Evolutionary conservation across 2,888 invertebrate species (phyloP).

Genomic region (Xanthia togata): DNA sequence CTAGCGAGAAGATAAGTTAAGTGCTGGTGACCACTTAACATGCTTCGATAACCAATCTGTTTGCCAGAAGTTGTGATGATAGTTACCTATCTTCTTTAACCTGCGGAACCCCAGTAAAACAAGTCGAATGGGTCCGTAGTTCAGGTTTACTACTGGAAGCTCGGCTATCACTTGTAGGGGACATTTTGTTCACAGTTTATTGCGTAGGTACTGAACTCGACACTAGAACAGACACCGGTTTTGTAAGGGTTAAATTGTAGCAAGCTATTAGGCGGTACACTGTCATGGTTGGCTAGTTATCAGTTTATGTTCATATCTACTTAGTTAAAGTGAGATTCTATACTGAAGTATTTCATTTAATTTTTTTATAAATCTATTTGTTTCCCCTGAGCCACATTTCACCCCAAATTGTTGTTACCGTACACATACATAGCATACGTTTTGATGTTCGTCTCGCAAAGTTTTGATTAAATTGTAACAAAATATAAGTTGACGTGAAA

Average conservation of each 20-base stretch:
- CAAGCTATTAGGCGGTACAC: too few species aligned
- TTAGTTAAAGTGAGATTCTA: background rate
- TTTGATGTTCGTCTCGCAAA: conserved; percentile 39
- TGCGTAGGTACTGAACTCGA: conserved; percentile 7
- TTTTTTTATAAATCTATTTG: background rate
- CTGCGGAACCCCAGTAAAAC: conserved; percentile 48
- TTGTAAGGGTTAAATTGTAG: conserved; percentile 20
- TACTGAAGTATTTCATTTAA: background rate
- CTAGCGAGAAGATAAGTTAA: too few species aligned
- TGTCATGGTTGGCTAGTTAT: background rate
- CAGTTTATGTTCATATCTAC: background rate
- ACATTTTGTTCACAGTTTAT: conserved; percentile 53
- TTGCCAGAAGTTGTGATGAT: background rate
- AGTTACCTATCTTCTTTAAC: background rate
- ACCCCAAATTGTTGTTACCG: background rate
- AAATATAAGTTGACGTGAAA: conserved; percentile 31
- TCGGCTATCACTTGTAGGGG: conserved; percentile 39
- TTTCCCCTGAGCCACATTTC: background rate
- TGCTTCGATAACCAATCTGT: conserved; percentile 8
- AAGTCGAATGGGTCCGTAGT: conserved; percentile 35
- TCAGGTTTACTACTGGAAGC: conserved; percentile 45
- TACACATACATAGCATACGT: conserved; percentile 13
- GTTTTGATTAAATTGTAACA: conserved; percentile 60
- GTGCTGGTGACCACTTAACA: too few species aligned
- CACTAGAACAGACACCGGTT: conserved; percentile 3